phyloP scores from a whole-genome alignment of 2,113 vertebrate species.

The Aegotheles bennettii region DNA sequence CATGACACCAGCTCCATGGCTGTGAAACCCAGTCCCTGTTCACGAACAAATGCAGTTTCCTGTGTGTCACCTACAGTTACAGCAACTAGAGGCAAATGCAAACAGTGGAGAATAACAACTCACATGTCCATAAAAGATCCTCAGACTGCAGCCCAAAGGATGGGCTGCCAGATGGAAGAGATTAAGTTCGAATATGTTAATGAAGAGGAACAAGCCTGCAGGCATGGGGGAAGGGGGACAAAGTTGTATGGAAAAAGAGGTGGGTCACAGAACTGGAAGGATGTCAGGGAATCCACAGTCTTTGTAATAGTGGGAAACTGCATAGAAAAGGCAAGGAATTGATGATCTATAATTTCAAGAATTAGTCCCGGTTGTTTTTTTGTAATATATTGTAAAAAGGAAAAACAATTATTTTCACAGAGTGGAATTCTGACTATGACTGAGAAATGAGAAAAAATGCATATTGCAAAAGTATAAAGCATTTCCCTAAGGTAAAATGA shows the following conservation, averaged over 20 bases:
- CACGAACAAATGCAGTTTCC: neutral
- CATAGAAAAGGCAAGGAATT: neutral
- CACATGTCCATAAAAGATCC: neutral
- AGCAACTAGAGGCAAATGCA: neutral
- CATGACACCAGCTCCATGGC: neutral
- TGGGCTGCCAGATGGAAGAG: conserved; percentile 42
- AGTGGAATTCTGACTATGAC: neutral
- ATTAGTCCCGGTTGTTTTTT: neutral
- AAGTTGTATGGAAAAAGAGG: conserved; percentile 5
- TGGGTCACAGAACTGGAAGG: conserved; percentile 7
- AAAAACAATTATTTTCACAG: neutral
- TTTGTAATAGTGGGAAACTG: neutral
- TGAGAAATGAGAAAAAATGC: neutral
- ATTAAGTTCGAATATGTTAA: conserved; percentile 52
- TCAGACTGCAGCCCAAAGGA: neutral
- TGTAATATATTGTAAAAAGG: neutral
- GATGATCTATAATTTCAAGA: neutral
- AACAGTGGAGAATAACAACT: neutral
- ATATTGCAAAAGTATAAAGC: neutral
- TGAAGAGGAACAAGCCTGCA: conserved; percentile 30
- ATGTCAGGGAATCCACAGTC: neutral
- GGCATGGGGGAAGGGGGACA: conserved; percentile 5
- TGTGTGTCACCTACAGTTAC: neutral
- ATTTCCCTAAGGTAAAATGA: neutral
- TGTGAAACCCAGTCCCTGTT: neutral